phyloP scores from a whole-genome alignment of 1,140 invertebrate genomes.

The Schlechtendalia chinensis region DNA sequence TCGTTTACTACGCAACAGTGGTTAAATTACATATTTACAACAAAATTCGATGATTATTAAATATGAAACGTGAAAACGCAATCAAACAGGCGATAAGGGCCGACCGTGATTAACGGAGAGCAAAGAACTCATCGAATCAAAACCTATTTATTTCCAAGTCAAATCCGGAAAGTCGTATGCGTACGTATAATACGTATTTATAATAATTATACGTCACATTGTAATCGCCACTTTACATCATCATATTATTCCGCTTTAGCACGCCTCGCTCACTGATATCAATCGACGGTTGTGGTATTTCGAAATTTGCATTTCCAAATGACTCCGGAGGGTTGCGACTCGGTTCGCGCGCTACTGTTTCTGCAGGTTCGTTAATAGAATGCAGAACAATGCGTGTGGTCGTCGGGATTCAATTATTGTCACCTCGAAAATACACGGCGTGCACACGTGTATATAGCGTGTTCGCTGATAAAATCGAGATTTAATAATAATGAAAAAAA shows the following conservation, averaged over 20 bases:
- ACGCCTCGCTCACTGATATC: conserved; percentile 7
- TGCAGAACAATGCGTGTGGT: conserved; percentile 44
- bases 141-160: too few relatives aligned
- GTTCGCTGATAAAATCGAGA: conserved; percentile 37
- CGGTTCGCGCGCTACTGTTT: conserved; percentile 43
- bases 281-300: conserved; percentile 35
- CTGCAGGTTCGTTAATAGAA: conserved; percentile 34
- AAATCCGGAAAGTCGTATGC: too few relatives aligned
- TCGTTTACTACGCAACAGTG: too few relatives aligned
- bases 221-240: not conserved
- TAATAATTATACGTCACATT: not conserved
- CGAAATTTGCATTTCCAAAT: conserved; percentile 41
- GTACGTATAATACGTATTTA: too few relatives aligned
- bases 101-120: too few relatives aligned
- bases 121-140: too few relatives aligned
- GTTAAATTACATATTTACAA: too few relatives aligned
- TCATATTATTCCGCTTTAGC: conserved; percentile 18
- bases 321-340: conserved; percentile 4
- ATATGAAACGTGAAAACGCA: too few relatives aligned
- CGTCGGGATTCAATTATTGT: conserved; percentile 44
- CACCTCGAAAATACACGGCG: conserved; percentile 47
- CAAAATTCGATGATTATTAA: too few relatives aligned
- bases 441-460: conserved; percentile 12
- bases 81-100: too few relatives aligned
- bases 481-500: not conserved